Percentiles rank a stretch among this genome's conserved stretches.
Conservation (phyloP, 2,113 vertebrate genomes). For the Mustelus asterias region DNA sequence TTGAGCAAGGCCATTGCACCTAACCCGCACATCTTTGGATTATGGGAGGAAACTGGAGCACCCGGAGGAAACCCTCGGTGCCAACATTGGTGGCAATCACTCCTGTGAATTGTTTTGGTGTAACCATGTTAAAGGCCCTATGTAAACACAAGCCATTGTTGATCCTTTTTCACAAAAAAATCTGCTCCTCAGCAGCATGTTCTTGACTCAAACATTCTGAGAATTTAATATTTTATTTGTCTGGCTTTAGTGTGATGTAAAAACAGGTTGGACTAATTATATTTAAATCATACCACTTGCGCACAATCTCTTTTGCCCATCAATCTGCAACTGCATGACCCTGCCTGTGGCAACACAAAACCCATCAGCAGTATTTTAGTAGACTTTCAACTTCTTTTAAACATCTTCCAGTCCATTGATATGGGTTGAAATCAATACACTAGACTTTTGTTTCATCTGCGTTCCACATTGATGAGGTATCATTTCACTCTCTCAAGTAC, state of each 20-base stretch:
- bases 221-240: not conserved
- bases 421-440: constrained; percentile 24
- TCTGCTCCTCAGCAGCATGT: not conserved
- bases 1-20: too few relatives aligned
- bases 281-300: not conserved
- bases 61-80: too few relatives aligned
- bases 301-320: not conserved
- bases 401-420: not conserved
- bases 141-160: not conserved
- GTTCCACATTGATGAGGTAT: not conserved
- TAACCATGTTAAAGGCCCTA: not conserved
- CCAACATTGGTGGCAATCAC: too few relatives aligned
- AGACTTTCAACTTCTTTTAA: not conserved
- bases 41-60: too few relatives aligned
- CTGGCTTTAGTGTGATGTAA: not conserved
- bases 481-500: constrained; percentile 15
- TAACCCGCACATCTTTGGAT: too few relatives aligned
- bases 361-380: not conserved
- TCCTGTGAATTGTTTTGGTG: not conserved
- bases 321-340: not conserved
- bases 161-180: not conserved
- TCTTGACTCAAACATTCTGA: not conserved
- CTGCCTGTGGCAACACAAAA: not conserved
- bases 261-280: not conserved
- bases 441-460: not conserved